Percentiles rank a stretch among this genome's conserved stretches.
Evolutionary conservation across 2,797 vertebrate genomes (phyloP).

Genomic region (Garrulus glandarius): DNA sequence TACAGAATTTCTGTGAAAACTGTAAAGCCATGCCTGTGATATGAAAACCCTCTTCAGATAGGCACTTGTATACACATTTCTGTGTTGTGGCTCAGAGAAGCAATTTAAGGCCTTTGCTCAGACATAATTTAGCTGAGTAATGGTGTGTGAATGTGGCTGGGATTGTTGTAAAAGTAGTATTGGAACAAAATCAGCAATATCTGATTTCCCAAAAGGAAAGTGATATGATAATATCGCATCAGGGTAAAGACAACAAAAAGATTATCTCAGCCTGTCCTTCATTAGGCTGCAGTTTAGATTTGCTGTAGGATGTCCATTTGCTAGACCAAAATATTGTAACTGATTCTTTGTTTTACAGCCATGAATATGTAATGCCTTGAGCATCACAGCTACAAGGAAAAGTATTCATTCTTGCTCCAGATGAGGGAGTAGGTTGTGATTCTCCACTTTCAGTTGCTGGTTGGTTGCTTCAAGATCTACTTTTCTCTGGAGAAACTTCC

Average conservation of each 20-base stretch:
- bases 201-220: not conserved
- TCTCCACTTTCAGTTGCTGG: not conserved
- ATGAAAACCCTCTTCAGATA: not conserved
- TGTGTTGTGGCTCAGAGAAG: not conserved
- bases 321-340: not conserved
- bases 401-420: not conserved
- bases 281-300: not conserved
- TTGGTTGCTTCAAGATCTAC: not conserved
- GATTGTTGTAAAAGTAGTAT: not conserved
- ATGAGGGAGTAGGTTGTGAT: not conserved
- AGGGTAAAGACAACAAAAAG: not conserved
- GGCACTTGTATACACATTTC: not conserved
- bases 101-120: not conserved
- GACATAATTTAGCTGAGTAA: not conserved
- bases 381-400: not conserved
- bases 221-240: not conserved
- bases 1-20: not conserved
- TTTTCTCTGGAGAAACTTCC: not conserved
- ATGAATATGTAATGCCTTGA: not conserved
- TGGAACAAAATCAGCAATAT: slow-evolving; percentile 5
- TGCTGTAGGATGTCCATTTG: not conserved
- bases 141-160: not conserved
- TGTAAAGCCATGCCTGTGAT: not conserved
- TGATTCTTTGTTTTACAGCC: not conserved
- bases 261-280: not conserved